Evolutionary conservation across 2,888 invertebrate species (phyloP).

Genomic region (Acleris cristana): DNA sequence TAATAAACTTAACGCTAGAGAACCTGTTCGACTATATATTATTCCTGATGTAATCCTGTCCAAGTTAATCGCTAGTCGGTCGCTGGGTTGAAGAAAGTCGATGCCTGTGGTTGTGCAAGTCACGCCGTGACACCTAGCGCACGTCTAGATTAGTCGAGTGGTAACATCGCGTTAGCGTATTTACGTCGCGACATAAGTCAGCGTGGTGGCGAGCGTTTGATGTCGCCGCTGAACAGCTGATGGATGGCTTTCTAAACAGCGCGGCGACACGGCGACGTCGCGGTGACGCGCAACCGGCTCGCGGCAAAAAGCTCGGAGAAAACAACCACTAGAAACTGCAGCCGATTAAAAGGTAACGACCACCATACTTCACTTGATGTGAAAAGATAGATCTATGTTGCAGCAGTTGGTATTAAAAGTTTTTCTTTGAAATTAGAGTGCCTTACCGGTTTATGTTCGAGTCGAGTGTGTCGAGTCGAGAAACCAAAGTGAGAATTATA

Average conservation of each 20-base stretch:
- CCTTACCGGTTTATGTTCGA: conserved; percentile 13
- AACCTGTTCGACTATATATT: conserved; percentile 11
- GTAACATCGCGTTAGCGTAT: conserved; percentile 44
- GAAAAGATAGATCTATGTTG: conserved; percentile 28
- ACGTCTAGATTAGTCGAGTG: conserved; percentile 40
- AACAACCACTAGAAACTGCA: conserved; percentile 71
- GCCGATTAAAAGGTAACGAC: conserved; percentile 60
- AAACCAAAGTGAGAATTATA: no score
- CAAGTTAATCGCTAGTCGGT: conserved; percentile 19
- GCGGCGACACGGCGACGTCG: conserved; percentile 55
- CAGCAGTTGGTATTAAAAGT: conserved; percentile 21
- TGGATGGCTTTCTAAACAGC: conserved; percentile 81
- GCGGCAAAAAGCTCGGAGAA: conserved; percentile 75
- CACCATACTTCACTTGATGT: conserved; percentile 20
- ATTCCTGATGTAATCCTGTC: conserved; percentile 4
- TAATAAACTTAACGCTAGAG: not conserved
- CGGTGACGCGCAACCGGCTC: conserved; percentile 38
- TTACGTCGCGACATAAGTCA: conserved; percentile 60
- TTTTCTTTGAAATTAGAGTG: conserved; percentile 21
- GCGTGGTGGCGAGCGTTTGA: conserved; percentile 59
- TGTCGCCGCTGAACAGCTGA: conserved; percentile 72
- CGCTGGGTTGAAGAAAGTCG: conserved; percentile 34
- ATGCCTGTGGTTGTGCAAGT: conserved; percentile 44
- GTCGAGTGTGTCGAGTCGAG: not conserved
- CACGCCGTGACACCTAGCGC: conserved; percentile 42